Conservation (phyloP, 2,888 invertebrate species). For the Lypha dubia region DNA sequence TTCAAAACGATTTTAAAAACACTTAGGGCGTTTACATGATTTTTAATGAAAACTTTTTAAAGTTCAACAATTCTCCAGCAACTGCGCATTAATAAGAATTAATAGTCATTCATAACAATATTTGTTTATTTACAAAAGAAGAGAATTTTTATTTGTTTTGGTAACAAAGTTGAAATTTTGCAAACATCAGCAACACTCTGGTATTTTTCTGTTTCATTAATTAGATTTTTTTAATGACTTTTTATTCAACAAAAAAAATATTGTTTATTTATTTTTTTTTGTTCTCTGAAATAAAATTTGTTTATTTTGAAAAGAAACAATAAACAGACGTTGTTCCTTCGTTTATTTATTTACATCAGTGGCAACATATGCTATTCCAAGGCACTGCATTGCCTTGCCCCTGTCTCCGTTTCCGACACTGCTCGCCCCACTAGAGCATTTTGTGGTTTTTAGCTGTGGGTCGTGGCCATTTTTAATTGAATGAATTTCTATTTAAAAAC, state of each 20-base stretch:
- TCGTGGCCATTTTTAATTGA: conserved; percentile 40
- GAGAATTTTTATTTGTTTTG: conserved; percentile 13
- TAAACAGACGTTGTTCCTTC: conserved; percentile 26
- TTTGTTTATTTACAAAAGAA: conserved; percentile 18
- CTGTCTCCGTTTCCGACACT: neutral
- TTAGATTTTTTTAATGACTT: conserved; percentile 36
- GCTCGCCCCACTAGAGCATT: neutral
- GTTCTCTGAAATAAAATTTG: conserved; percentile 8
- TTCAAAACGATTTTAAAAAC: conserved; percentile 18
- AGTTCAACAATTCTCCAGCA: conserved; percentile 17
- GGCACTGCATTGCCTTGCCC: neutral
- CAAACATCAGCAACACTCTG: conserved; percentile 27
- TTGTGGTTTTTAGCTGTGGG: conserved; percentile 36
- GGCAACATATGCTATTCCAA: conserved; percentile 34
- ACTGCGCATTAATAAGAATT: conserved; percentile 1
- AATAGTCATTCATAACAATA: neutral
- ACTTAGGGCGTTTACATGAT: conserved; percentile 46
- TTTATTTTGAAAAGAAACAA: conserved; percentile 39
- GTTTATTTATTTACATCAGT: conserved; percentile 43
- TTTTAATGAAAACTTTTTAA: conserved; percentile 26
- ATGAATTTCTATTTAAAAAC: conserved; percentile 34
- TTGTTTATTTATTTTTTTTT: neutral
- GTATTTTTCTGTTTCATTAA: conserved; percentile 4
- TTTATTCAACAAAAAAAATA: neutral
- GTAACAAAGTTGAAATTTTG: conserved; percentile 9